Conservation (phyloP, 2,113 vertebrate species). For the Chamaetylas fuelleborni region DNA sequence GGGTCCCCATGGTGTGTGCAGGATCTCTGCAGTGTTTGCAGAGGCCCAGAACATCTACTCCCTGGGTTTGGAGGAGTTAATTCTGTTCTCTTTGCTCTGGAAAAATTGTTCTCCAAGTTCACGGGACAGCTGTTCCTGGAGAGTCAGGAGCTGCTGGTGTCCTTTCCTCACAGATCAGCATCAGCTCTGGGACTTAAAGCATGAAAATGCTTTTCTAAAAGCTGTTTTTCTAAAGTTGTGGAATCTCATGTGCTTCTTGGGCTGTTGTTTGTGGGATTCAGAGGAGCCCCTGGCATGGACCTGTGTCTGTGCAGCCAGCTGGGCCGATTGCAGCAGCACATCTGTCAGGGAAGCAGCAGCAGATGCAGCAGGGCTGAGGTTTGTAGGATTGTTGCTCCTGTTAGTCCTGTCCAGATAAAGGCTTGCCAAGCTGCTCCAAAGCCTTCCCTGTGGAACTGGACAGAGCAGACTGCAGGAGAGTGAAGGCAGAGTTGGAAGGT, state of each 20-base stretch:
- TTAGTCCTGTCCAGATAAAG: neutral
- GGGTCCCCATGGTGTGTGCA: neutral
- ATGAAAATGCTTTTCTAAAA: neutral
- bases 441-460: neutral
- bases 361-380: neutral
- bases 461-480: neutral
- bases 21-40: neutral
- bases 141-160: neutral
- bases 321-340: neutral
- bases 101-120: neutral
- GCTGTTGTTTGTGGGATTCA: neutral
- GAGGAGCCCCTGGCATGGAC: neutral
- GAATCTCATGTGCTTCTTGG: neutral
- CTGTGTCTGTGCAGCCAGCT: conserved; percentile 1
- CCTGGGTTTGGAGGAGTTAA: neutral
- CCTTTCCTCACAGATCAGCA: neutral
- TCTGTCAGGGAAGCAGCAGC: neutral
- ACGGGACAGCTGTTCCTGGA: neutral
- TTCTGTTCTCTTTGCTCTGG: neutral
- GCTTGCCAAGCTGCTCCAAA: neutral
- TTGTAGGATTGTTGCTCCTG: neutral
- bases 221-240: neutral
- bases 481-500: neutral
- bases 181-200: neutral
- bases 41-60: neutral